Evolutionary conservation across 2,888 invertebrate species (phyloP).

Genomic region (Caenorhabditis virilis): DNA sequence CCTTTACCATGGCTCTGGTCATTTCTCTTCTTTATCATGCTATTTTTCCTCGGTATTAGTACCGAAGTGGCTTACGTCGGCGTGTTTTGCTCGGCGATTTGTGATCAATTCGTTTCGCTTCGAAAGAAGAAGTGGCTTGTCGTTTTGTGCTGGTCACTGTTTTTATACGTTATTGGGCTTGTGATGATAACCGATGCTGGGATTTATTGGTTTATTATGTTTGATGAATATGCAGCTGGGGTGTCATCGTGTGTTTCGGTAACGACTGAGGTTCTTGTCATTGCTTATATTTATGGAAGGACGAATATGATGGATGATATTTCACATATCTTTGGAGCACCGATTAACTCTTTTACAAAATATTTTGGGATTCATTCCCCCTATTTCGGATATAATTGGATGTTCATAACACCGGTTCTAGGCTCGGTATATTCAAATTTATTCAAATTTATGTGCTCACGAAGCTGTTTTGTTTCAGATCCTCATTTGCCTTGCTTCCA

Average conservation of each 20-base stretch:
- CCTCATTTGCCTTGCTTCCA: conserved; percentile 14
- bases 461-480: too few species aligned
- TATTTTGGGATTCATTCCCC: conserved; percentile 37
- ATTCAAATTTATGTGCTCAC: too few species aligned
- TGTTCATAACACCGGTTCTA: conserved; percentile 20
- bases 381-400: conserved; percentile 32
- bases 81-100: conserved; percentile 47
- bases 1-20: conserved; percentile 69
- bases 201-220: conserved; percentile 57
- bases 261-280: conserved; percentile 34
- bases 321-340: conserved; percentile 52
- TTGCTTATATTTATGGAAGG: conserved; percentile 53
- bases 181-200: conserved; percentile 55
- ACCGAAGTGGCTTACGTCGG: conserved; percentile 38
- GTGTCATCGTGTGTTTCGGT: conserved; percentile 46
- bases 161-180: conserved; percentile 45
- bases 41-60: conserved; percentile 69
- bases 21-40: conserved; percentile 70
- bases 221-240: conserved; percentile 56
- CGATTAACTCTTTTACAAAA: conserved; percentile 20
- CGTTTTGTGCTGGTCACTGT: conserved; percentile 37
- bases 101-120: conserved; percentile 48
- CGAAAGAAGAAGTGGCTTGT: conserved; percentile 45
- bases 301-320: conserved; percentile 50
- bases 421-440: too few species aligned